Evolutionary conservation across 2,797 vertebrate genomes (phyloP), one percentile per base, ranked within the genome.

Genomic region (Anniella stebbinsi): DNA sequence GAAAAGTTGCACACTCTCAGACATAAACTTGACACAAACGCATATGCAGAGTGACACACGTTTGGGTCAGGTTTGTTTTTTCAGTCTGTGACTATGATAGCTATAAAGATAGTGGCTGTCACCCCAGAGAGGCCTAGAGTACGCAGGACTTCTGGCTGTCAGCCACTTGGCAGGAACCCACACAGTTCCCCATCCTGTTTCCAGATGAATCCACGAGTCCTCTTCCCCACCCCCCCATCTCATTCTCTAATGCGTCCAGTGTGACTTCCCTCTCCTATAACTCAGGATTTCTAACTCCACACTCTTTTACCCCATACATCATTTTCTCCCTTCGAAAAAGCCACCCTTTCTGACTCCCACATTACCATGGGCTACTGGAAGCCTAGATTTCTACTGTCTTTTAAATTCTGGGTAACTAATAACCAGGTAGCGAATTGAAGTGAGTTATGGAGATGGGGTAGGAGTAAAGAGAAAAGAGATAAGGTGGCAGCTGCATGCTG

Each of bases 51-150:
- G 57, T 81, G 77, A 76, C 84, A 87, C 78, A 78, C 72, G 77
- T 90, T 87, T 63, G 69, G 57, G 72, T 60, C 63, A 36, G 86
- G 72, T 87, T 87, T 87, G 85, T 87, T 77, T 60, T 87, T 82
- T 87, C 89, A 87, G 45, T 38, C 89, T 83, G 80, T 83, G 80
- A 83, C 85, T 41, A 21, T 21, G 80, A 67, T 45, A 70, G 86
- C 77, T 90, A 83, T 78, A 84, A 90, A 90, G 89, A 78, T 77
- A 84, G 80, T n/a, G 77, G 38, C 45, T 25, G 36, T 83, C 60
- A 41, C 48, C 60, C 80, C 63, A 67, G 36, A 76, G 78, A 87
- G 85, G 70, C 69, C 85, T 57, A 15, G 45, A 51, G 70, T 76
- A 66, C 73, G 45, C 60, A 30, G 45, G 33, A 77, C 15, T 38